Base-by-base conservation (phyloP, 2,888 invertebrate species). In the Abrostola triplasia region DNA sequence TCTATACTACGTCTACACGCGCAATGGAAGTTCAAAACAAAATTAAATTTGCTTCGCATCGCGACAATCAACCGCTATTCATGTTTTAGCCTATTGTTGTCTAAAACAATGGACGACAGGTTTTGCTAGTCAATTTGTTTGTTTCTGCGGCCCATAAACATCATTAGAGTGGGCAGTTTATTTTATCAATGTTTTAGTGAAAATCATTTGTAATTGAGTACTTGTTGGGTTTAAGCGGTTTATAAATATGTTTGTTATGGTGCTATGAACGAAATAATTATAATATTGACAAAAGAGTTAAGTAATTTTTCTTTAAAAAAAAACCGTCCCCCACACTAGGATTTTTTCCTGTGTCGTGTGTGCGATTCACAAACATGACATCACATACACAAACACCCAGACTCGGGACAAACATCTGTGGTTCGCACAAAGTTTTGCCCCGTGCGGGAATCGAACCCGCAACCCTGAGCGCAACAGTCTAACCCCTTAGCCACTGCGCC, bases 1-100 rank as follows among this genome's bases (percentile, higher is more conserved):
- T 50, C 36, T 54, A 38, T 48, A 58, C 5, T 24, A 40, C 8
- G 36, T 51, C 12, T 57, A 61, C 51, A 67, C 59, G 63, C 52
- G 50, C 61, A 41, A 64, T 50, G 35, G 38, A 64, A 75, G 68
- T 76, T 71, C 68, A 65, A 70, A 79, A 80, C 68, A 52, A 66
- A 79, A 83, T 84, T 80, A 80, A 77, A 80, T 83, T 81, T 76
- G 60, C 68, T 73, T 70, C 66, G 77, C 81, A 62, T 67, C 73
- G 71, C 69, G 76, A 81, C 84, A 86, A 86, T 86, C 85, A 86
- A 63, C 64, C 76, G 59, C 84, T 82, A 84, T 86, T 86, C 85
- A 83, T 61, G 61, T 60, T 61, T n/a, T 61, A 48, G 56, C 9
- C 84, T 71, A 82, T 84, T 84, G 83, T 86, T 80, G 66, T 59